Base-by-base conservation (phyloP, 2,113 vertebrate genomes). In the Puntigrus tetrazona region DNA sequence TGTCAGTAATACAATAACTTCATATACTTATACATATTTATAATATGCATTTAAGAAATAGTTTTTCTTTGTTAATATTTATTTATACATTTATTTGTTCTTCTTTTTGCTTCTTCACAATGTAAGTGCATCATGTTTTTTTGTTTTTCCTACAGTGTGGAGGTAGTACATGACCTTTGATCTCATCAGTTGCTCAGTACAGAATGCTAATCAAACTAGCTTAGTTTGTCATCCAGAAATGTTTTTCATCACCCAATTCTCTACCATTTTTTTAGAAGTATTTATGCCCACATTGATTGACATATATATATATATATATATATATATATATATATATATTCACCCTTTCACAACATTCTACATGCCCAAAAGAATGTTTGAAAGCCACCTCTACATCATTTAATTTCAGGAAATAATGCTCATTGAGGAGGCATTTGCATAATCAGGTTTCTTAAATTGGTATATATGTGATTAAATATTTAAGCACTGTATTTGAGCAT, bases 381-480 rank as follows among this genome's bases (percentile, higher is more conserved):
- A 78, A 78, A 67, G 84, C 63, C 34, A 70, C 75, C 75, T 80
- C 25, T 45, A 59, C 77, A 41, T 69, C 55, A 38, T 83, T 45
- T 16, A 57, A 69, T 69, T 27, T 47, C 63, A 67, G 78, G 14
- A 76, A 34, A 31, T 38, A 36, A 81, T 73, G 61, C 70, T 78
- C 83, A 67, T 77, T 50, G 43, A 85, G 50, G 69, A 82, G 14
- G 25, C 67, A 85, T 89, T 90, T 86, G 75, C 88, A 87, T 88
- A 87, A 89, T 85, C 85, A 43, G 59, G 82, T 86, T 88, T 84
- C 72, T 75, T 82, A 85, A 82, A 83, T 61, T 43, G 41, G 43
- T 59, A 43, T 84, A 78, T 78, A 88, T 85, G 82, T 63, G 55
- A 86, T 89, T 59, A 86, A 88, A 85, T 81, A 88, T 84, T 84